Evolutionary conservation across 2,797 vertebrate species (phyloP).

Genomic region (Hyperoplus immaculatus): DNA sequence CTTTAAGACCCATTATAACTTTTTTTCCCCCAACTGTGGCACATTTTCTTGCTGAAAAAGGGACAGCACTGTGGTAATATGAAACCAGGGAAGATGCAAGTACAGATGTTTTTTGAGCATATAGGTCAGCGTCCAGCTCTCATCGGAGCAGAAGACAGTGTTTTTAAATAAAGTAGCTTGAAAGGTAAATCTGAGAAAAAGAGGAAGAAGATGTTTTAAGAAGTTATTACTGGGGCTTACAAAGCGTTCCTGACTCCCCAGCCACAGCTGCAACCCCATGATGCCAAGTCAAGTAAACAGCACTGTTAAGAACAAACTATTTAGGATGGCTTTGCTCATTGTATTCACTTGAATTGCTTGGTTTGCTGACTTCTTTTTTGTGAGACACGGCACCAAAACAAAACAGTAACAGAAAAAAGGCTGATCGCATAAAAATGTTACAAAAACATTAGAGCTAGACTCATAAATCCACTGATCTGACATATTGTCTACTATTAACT

Average conservation of each 20-base stretch:
- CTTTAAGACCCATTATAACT: constrained; percentile 20
- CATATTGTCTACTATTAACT: background rate
- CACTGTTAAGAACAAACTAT: background rate
- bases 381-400: background rate
- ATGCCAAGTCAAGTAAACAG: constrained; percentile 5
- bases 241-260: background rate
- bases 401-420: background rate
- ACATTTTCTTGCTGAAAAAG: constrained; percentile 52
- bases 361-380: constrained; percentile 27
- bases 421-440: background rate
- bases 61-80: constrained; percentile 34
- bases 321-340: constrained; percentile 1
- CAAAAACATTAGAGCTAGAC: background rate
- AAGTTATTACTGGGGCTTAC: constrained; percentile 11
- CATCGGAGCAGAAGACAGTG: constrained; percentile 8
- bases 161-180: background rate
- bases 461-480: background rate
- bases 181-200: constrained; percentile 18
- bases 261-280: background rate
- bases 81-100: constrained; percentile 46
- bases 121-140: constrained; percentile 39
- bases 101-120: constrained; percentile 36
- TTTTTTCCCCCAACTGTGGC: constrained; percentile 31
- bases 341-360: background rate
- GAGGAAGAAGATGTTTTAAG: background rate